Evolutionary conservation across 2,888 invertebrate species (phyloP).

Genomic region (Synergus umbraculus): DNA sequence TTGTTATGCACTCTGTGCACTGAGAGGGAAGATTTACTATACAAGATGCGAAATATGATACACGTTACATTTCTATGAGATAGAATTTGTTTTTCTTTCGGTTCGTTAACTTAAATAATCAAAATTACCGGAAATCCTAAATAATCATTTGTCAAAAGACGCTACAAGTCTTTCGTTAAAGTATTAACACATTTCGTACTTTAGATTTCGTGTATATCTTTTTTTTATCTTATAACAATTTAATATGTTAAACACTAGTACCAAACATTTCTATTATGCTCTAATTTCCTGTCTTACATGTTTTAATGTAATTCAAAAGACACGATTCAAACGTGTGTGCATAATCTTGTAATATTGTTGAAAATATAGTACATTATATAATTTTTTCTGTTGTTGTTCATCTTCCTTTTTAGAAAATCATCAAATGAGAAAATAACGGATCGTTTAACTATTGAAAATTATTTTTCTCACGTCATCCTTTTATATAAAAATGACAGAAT

Average conservation of each 20-base stretch:
- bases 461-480: not conserved
- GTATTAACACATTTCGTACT: constrained; percentile 33
- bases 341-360: constrained; percentile 55
- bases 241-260: constrained; percentile 14
- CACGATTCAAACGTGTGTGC: constrained; percentile 48
- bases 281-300: constrained; percentile 38
- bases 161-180: not conserved
- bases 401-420: not conserved
- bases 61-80: constrained; percentile 14
- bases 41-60: constrained; percentile 35
- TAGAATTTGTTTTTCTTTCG: constrained; percentile 2
- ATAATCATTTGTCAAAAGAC: constrained; percentile 10
- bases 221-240: constrained; percentile 31
- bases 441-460: not conserved
- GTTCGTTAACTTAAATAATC: not conserved
- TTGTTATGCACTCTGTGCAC: constrained; percentile 40
- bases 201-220: constrained; percentile 7
- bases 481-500: too few relatives aligned
- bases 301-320: constrained; percentile 43
- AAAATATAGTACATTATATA: constrained; percentile 54
- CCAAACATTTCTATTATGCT: constrained; percentile 23
- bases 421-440: too few relatives aligned
- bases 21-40: constrained; percentile 36
- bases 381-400: constrained; percentile 43
- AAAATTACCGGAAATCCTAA: constrained; percentile 9